phyloP scores from a whole-genome alignment of 2,888 invertebrate species.

The Bellardia pandia region DNA sequence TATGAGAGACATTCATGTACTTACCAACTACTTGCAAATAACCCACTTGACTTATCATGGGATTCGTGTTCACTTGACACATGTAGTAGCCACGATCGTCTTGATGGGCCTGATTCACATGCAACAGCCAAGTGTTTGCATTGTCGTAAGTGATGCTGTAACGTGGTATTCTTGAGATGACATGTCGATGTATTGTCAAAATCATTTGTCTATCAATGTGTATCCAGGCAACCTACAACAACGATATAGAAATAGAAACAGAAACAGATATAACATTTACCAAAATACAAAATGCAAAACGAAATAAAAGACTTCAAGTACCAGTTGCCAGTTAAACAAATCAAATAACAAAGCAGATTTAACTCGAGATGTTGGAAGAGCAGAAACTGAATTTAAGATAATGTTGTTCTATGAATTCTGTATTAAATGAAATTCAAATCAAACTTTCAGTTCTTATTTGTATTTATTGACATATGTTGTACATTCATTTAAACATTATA shows the following conservation, averaged over 20 bases:
- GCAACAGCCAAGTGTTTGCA: conserved; percentile 95
- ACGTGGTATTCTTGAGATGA: conserved; percentile 94
- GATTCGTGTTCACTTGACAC: conserved; percentile 91
- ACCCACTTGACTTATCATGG: conserved; percentile 97
- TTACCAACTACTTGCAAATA: conserved; percentile 96
- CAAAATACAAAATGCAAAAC: background rate
- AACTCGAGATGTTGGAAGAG: background rate
- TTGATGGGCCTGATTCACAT: conserved; percentile 95
- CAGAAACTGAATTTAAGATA: background rate
- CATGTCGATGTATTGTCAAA: conserved; percentile 95
- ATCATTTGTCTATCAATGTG: conserved; percentile 98
- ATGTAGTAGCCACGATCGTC: conserved; percentile 92
- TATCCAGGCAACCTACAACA: conserved; percentile 94
- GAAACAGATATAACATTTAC: conserved; percentile 5
- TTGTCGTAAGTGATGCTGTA: conserved; percentile 96
- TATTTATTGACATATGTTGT: conserved; percentile 22
- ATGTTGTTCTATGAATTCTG: conserved; percentile 1
- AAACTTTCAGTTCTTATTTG: conserved; percentile 24
- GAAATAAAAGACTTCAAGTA: background rate
- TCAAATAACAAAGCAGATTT: conserved; percentile 34
- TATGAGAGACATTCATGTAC: conserved; percentile 77
- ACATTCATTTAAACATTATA: background rate
- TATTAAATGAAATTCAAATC: conserved; percentile 13
- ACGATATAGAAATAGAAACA: conserved; percentile 18
- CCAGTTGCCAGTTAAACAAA: conserved; percentile 6